Conservation (phyloP, 2,888 invertebrate genomes). For the Polietes domitor region DNA sequence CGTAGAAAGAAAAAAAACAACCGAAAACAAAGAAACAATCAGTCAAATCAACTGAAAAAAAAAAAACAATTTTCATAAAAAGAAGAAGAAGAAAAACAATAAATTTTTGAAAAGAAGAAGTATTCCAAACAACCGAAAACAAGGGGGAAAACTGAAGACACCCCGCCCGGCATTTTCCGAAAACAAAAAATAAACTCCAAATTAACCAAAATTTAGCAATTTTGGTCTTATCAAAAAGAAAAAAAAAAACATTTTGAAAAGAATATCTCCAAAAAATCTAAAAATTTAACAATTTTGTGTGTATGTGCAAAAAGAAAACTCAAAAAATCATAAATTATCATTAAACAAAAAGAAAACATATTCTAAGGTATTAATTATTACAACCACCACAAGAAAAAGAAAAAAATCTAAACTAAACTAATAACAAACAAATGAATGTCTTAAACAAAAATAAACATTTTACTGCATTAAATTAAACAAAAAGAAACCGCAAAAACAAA, state of each 20-base stretch:
- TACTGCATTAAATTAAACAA: slow-evolving; percentile 63
- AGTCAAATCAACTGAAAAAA: slow-evolving; percentile 18
- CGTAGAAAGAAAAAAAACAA: neutral
- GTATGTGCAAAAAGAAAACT: slow-evolving; percentile 36
- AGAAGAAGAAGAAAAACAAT: slow-evolving; percentile 41
- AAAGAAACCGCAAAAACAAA: slow-evolving; percentile 28
- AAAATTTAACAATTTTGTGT: slow-evolving; percentile 36
- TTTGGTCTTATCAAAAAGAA: neutral
- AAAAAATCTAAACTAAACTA: too few relatives aligned
- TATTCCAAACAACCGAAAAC: neutral
- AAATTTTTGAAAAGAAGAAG: slow-evolving; percentile 64
- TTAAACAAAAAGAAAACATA: slow-evolving; percentile 50
- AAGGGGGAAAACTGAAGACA: slow-evolving; percentile 62
- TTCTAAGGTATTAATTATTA: slow-evolving; percentile 58
- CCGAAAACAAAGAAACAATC: slow-evolving; percentile 15
- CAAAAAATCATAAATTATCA: slow-evolving; percentile 57
- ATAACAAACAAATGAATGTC: slow-evolving; percentile 66
- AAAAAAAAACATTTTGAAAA: slow-evolving; percentile 21
- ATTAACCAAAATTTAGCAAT: slow-evolving; percentile 40
- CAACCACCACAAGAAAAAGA: slow-evolving; percentile 41
- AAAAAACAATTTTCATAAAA: slow-evolving; percentile 14
- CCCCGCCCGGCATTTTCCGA: slow-evolving; percentile 33
- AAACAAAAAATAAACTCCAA: slow-evolving; percentile 16
- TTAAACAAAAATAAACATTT: slow-evolving; percentile 55
- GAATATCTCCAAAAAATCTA: neutral